These are phyloP conservation scores for Galeopsomyia nigrocyanea DNA, from an alignment of 2,888 invertebrate genomes.

Conservation along the genomic window DNA sequence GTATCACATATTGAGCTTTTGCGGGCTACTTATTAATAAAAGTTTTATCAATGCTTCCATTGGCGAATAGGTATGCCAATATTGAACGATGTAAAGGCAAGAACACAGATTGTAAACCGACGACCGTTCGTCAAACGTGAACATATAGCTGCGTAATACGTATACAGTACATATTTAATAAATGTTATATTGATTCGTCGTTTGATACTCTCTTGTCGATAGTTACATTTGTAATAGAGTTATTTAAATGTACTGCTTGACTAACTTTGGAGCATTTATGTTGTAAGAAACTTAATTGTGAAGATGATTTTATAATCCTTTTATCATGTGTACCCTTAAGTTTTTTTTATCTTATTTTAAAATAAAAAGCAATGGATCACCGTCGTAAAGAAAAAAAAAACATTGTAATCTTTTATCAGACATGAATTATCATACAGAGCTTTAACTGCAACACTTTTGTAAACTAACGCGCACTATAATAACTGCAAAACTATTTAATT, in stretches of 20 bases:
- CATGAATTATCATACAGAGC: conserved; percentile 35
- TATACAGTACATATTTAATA: conserved; percentile 51
- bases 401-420: conserved; percentile 20
- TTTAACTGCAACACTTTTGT: conserved; percentile 43
- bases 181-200: conserved; percentile 55
- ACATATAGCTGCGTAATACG: conserved; percentile 34
- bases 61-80: conserved; percentile 56
- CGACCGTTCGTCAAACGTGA: conserved; percentile 42
- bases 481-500: conserved; percentile 56
- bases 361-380: conserved; percentile 15
- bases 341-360: conserved; percentile 16
- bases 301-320: conserved; percentile 9
- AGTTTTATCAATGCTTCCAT: conserved; percentile 58
- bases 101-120: conserved; percentile 52
- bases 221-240: conserved; percentile 50
- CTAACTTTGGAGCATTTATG: conserved; percentile 53
- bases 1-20: conserved; percentile 31
- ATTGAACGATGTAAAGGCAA: conserved; percentile 49
- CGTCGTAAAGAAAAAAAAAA: conserved; percentile 22
- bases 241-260: conserved; percentile 53
- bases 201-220: conserved; percentile 56
- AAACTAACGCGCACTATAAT: conserved; percentile 44
- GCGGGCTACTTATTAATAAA: conserved; percentile 18
- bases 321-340: conserved; percentile 14
- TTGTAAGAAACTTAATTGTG: conserved; percentile 33